Conservation (phyloP, 2,888 invertebrate genomes). For the Cosmopolites sordidus region DNA sequence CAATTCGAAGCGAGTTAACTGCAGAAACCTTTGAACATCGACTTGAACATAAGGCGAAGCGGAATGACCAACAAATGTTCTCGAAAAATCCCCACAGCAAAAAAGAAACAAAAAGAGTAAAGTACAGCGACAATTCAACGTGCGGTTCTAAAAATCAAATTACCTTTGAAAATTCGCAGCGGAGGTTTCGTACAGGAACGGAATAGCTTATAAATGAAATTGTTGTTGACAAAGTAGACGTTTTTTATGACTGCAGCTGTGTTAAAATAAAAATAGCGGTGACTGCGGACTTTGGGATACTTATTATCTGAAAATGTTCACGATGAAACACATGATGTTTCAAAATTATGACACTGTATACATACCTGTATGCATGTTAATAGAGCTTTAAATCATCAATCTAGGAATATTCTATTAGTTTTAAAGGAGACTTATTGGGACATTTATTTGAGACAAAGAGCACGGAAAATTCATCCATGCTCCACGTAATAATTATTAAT, state of each 20-base stretch:
- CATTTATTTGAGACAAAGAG: too few relatives aligned
- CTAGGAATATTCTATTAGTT: too few relatives aligned
- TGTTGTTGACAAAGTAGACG: slow-evolving; percentile 29
- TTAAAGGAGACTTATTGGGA: too few relatives aligned
- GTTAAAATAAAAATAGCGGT: neutral
- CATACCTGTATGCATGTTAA: too few relatives aligned
- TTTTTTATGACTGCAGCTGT: slow-evolving; percentile 24
- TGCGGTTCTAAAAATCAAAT: slow-evolving; percentile 21
- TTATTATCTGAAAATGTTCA: too few relatives aligned
- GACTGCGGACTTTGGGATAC: too few relatives aligned
- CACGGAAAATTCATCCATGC: too few relatives aligned
- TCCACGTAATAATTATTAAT: too few relatives aligned
- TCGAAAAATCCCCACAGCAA: slow-evolving; percentile 7
- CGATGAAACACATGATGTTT: too few relatives aligned
- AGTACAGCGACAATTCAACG: slow-evolving; percentile 20
- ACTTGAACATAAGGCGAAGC: slow-evolving; percentile 4
- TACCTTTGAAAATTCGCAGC: slow-evolving; percentile 21
- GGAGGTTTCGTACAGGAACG: slow-evolving; percentile 15
- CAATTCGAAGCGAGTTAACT: neutral
- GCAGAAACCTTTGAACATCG: neutral
- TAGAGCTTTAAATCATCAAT: too few relatives aligned
- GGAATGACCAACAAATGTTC: slow-evolving; percentile 5
- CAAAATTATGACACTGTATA: too few relatives aligned
- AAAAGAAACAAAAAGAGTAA: slow-evolving; percentile 14
- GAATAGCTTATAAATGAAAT: slow-evolving; percentile 25